Conservation (phyloP, 2,888 invertebrate species). For the Drosophila emarginata region DNA sequence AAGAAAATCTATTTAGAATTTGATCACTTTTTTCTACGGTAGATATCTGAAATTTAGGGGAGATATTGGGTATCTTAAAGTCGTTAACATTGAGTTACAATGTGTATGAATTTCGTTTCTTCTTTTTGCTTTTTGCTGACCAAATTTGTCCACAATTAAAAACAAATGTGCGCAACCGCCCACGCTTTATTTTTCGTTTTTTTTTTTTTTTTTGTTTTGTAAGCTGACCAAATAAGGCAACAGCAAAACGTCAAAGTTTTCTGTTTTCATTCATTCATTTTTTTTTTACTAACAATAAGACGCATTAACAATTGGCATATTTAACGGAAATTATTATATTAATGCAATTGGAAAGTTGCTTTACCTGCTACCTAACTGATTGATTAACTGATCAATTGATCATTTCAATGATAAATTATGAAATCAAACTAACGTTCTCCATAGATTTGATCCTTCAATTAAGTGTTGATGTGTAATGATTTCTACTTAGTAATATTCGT, state of each 20-base stretch:
- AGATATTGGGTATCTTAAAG: background rate
- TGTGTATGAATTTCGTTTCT: background rate
- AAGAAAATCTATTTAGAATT: no score
- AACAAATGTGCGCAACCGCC: conserved; percentile 61
- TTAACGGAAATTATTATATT: conserved; percentile 71
- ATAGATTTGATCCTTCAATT: background rate
- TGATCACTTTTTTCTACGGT: no score
- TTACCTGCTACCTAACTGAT: background rate
- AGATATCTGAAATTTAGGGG: no score
- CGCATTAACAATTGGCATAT: conserved; percentile 71
- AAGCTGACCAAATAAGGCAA: conserved; percentile 66
- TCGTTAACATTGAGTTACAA: background rate
- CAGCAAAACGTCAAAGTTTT: conserved; percentile 35
- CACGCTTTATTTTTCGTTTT: conserved; percentile 47
- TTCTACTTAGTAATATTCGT: no score
- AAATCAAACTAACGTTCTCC: background rate
- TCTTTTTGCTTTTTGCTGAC: conserved; percentile 44
- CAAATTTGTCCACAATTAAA: conserved; percentile 74
- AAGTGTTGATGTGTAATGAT: no score
- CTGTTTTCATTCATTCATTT: background rate
- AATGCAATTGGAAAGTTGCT: conserved; percentile 51
- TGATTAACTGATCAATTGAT: background rate
- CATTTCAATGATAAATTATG: background rate
- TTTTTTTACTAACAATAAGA: conserved; percentile 50
- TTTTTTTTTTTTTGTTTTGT: conserved; percentile 27